phyloP scores from a whole-genome alignment of 2,888 invertebrate genomes.

The Hemistola chrysoprasaria region DNA sequence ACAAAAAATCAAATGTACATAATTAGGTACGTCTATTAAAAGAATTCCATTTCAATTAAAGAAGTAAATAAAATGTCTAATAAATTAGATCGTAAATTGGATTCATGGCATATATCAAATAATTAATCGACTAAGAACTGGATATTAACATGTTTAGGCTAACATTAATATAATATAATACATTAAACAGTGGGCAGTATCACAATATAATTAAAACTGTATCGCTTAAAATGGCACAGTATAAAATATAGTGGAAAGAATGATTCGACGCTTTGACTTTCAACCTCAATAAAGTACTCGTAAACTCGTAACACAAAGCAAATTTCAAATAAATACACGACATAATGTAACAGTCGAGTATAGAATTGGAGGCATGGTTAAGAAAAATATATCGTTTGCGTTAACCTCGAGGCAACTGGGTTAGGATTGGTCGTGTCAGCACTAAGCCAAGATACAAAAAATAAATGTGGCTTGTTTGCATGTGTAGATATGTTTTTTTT shows the following conservation, averaged over 20 bases:
- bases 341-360: too few species aligned
- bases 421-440: too few species aligned
- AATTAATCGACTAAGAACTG: conserved; percentile 11
- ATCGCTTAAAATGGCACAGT: conserved; percentile 20
- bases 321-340: not conserved
- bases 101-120: conserved; percentile 1
- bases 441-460: too few species aligned
- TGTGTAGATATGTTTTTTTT: too few species aligned
- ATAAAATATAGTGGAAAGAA: conserved; percentile 11
- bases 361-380: too few species aligned
- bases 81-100: conserved; percentile 4
- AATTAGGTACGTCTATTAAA: not conserved
- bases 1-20: too few species aligned
- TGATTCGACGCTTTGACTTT: conserved; percentile 10
- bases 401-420: too few species aligned
- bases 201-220: conserved; percentile 14
- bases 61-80: conserved; percentile 6
- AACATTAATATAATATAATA: not conserved
- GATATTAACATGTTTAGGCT: conserved; percentile 2
- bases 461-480: too few species aligned
- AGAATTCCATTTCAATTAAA: conserved; percentile 1
- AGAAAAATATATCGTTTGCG: too few species aligned
- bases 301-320: conserved; percentile 12
- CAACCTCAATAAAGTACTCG: conserved; percentile 1
- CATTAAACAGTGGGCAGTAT: conserved; percentile 10